A percentile compares a stretch with the other conserved stretches of the same genome.
Evolutionary conservation across 2,888 invertebrate species (phyloP).

Genomic region (Leucoma salicis): DNA sequence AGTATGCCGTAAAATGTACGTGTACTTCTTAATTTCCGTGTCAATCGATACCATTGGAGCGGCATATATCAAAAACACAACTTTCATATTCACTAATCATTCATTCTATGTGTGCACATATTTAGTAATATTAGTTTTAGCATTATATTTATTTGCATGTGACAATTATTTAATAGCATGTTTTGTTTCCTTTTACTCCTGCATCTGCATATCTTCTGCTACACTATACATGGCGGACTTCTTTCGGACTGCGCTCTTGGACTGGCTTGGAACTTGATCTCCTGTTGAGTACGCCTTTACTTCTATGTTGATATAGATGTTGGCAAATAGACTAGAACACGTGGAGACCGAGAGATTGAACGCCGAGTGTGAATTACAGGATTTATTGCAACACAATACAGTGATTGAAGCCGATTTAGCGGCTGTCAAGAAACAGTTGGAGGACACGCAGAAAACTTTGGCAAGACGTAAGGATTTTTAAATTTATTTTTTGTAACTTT

Average conservation of each 20-base stretch:
- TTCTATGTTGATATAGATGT: conserved; percentile 69
- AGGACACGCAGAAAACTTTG: conserved; percentile 57
- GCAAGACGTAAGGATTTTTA: conserved; percentile 61
- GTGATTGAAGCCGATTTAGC: conserved; percentile 83
- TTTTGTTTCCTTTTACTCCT: conserved; percentile 57
- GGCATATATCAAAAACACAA: neutral
- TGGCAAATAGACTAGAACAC: conserved; percentile 84
- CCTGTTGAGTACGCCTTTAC: conserved; percentile 50
- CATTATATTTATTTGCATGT: conserved; percentile 19
- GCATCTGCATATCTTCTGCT: conserved; percentile 46
- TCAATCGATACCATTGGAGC: neutral
- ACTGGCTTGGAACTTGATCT: conserved; percentile 36
- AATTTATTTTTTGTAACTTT: conserved; percentile 2
- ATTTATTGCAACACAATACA: conserved; percentile 85
- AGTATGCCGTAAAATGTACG: neutral
- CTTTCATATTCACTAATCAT: neutral
- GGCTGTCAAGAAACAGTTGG: conserved; percentile 73
- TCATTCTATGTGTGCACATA: neutral
- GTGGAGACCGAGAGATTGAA: conserved; percentile 84
- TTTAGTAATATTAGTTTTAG: conserved; percentile 14
- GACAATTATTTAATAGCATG: conserved; percentile 64
- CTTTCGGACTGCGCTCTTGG: conserved; percentile 31
- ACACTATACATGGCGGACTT: conserved; percentile 38
- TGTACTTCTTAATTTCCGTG: neutral
- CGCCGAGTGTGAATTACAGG: conserved; percentile 83